A percentile compares a stretch with the other conserved stretches of the same genome.
Evolutionary conservation across 1,140 invertebrate genomes (phyloP).

Genomic region (Drosophila nannoptera): DNA sequence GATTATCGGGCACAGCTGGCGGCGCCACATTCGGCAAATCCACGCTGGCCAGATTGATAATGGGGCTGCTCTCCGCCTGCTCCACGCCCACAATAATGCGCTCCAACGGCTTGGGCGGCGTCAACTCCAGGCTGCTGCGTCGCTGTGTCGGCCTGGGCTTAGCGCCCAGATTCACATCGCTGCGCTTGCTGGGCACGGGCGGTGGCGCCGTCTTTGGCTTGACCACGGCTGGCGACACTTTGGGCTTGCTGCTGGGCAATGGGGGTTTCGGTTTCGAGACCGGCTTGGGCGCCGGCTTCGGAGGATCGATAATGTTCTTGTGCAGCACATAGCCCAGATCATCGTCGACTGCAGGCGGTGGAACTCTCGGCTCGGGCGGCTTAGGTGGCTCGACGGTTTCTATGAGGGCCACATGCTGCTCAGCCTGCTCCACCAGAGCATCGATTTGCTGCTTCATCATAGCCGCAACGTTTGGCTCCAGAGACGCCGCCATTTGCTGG

Average conservation of each 20-base stretch:
- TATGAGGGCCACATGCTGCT: not conserved
- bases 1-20: slow-evolving; percentile 3
- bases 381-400: not conserved
- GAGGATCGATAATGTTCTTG: slow-evolving; percentile 64
- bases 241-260: slow-evolving; percentile 61
- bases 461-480: not conserved
- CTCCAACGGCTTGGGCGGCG: slow-evolving; percentile 56
- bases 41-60: slow-evolving; percentile 70
- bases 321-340: slow-evolving; percentile 72
- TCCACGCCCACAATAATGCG: slow-evolving; percentile 73
- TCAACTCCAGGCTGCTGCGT: slow-evolving; percentile 57
- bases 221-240: slow-evolving; percentile 30
- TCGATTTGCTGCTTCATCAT: not conserved
- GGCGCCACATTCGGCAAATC: slow-evolving; percentile 60
- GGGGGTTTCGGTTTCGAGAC: slow-evolving; percentile 47
- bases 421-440: not conserved
- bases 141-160: slow-evolving; percentile 62
- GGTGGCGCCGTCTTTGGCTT: slow-evolving; percentile 61
- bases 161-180: slow-evolving; percentile 25
- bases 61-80: slow-evolving; percentile 38
- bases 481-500: slow-evolving; percentile 1
- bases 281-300: slow-evolving; percentile 22
- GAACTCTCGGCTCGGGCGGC: not conserved
- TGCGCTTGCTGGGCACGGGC: slow-evolving; percentile 68
- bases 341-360: slow-evolving; percentile 30